Percentiles rank a stretch among this genome's conserved stretches.
phyloP scores from a whole-genome alignment of 53 echinoderm and acorn worm genomes.

The Zoroaster sp. region DNA sequence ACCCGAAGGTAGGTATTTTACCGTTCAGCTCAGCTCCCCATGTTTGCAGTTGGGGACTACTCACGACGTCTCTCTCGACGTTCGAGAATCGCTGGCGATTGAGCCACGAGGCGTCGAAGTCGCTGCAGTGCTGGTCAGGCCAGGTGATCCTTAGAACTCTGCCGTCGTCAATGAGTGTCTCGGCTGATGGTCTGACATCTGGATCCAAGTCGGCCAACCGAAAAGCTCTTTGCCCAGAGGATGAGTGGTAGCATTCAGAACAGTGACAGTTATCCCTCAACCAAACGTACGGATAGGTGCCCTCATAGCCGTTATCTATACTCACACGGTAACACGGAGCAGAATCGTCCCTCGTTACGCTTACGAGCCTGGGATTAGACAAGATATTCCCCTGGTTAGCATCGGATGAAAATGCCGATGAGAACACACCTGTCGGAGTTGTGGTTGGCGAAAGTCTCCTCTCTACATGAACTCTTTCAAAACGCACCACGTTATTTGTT shows the following conservation, averaged over 20 bases:
- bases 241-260: slow-evolving; percentile 63
- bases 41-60: neutral
- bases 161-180: slow-evolving; percentile 34
- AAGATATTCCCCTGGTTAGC: neutral
- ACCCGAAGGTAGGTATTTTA: slow-evolving; percentile 46
- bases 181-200: slow-evolving; percentile 27
- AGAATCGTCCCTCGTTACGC: neutral
- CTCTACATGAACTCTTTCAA: no score
- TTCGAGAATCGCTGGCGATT: neutral
- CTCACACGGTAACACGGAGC: neutral
- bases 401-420: neutral
- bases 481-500: no score
- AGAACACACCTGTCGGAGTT: no score
- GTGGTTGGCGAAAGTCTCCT: no score
- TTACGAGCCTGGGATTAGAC: neutral
- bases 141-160: slow-evolving; percentile 15
- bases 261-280: slow-evolving; percentile 85
- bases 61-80: neutral
- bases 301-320: neutral
- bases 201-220: slow-evolving; percentile 51
- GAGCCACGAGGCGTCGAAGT: neutral
- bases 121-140: slow-evolving; percentile 2
- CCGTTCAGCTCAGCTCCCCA: slow-evolving; percentile 51
- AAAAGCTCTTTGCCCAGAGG: slow-evolving; percentile 43
- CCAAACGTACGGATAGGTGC: slow-evolving; percentile 84